A percentile compares a stretch with the other conserved stretches of the same genome.
These are phyloP conservation scores for Xanthia togata DNA, from an alignment of 2,888 invertebrate genomes.

Conservation along the genomic window DNA sequence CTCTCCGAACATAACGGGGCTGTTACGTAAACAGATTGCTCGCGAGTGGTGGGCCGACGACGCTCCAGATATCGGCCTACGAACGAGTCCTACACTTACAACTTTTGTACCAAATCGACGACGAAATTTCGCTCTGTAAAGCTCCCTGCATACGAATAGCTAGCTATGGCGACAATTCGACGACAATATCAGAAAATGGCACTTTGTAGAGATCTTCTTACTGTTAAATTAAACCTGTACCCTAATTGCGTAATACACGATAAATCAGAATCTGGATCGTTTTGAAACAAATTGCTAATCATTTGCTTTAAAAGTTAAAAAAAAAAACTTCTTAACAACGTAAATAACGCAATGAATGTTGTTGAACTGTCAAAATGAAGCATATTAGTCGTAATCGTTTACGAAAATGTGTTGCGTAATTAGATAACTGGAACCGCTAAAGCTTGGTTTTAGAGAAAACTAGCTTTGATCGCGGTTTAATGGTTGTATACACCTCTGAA, in stretches of 20 bases:
- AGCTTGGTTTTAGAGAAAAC: constrained; percentile 7
- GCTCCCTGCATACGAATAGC: constrained; percentile 72
- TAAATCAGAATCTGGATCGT: too few relatives aligned
- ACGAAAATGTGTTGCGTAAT: too few relatives aligned
- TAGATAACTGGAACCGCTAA: constrained; percentile 3
- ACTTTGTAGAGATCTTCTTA: constrained; percentile 58
- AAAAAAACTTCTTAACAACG: too few relatives aligned
- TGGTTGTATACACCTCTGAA: constrained; percentile 1
- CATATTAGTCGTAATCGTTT: too few relatives aligned
- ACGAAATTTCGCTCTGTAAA: constrained; percentile 75
- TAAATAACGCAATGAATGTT: too few relatives aligned
- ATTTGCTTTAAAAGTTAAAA: too few relatives aligned
- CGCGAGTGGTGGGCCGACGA: constrained; percentile 84
- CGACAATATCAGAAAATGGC: constrained; percentile 67
- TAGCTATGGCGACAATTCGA: constrained; percentile 66
- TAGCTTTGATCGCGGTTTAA: constrained; percentile 15
- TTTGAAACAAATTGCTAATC: too few relatives aligned
- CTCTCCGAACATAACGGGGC: constrained; percentile 89
- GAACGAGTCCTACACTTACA: constrained; percentile 81
- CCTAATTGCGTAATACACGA: too few relatives aligned
- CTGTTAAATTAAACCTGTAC: constrained; percentile 6
- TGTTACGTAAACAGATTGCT: constrained; percentile 90
- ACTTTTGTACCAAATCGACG: constrained; percentile 80
- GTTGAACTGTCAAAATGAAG: too few relatives aligned
- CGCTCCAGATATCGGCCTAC: constrained; percentile 85